phyloP scores from a whole-genome alignment of 1,140 invertebrate genomes.

The Drosophila ficusphila region DNA sequence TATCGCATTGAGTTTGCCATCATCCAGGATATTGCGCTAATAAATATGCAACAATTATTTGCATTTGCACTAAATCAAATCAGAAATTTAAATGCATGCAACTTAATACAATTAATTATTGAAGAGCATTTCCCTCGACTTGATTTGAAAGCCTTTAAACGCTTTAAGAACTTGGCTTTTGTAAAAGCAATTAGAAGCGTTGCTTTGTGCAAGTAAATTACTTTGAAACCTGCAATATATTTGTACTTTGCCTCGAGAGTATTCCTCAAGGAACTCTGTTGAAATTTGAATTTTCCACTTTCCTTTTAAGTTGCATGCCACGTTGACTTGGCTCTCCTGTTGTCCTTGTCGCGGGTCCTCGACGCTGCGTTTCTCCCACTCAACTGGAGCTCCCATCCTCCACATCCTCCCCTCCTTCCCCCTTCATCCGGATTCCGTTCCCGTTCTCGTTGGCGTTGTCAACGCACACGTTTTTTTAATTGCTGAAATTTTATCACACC shows the following conservation, averaged over 20 bases:
- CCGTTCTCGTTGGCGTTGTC: conserved; percentile 64
- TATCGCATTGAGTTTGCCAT: not conserved
- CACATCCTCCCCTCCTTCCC: not conserved
- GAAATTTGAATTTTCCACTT: conserved; percentile 25
- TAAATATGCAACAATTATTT: conserved; percentile 8
- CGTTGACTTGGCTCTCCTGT: conserved; percentile 38
- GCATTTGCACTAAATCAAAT: too few species aligned
- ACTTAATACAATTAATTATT: too few species aligned
- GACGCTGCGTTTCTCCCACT: conserved; percentile 16
- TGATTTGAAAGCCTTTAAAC: too few species aligned
- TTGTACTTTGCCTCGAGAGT: conserved; percentile 21
- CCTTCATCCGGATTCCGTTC: conserved; percentile 18
- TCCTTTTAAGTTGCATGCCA: conserved; percentile 71
- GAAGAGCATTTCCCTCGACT: too few species aligned
- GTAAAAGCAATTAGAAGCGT: not conserved
- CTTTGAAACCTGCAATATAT: not conserved
- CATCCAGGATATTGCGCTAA: not conserved
- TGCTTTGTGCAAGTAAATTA: too few species aligned
- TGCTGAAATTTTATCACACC: conserved; percentile 83
- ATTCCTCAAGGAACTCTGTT: conserved; percentile 17
- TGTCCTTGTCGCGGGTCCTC: conserved; percentile 35
- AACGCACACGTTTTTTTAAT: conserved; percentile 83
- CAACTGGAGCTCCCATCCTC: conserved; percentile 1
- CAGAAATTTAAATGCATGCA: too few species aligned
- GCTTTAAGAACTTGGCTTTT: too few species aligned